Evolutionary conservation across 1,140 invertebrate species (phyloP).

Genomic region (Ephestia elutella): DNA sequence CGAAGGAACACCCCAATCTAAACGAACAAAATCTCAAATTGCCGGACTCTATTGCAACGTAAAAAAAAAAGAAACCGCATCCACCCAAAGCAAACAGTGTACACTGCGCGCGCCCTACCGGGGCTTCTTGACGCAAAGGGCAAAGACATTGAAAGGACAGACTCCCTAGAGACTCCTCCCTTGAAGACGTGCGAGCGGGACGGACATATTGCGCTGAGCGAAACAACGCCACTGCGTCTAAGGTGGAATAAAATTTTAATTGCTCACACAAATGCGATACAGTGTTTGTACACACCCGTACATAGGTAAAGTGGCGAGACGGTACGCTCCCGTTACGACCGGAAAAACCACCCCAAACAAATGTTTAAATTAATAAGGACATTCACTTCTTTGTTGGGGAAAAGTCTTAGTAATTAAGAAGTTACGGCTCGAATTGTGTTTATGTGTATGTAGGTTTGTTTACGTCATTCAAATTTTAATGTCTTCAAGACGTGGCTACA

Average conservation of each 20-base stretch:
- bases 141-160: conserved; percentile 75
- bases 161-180: conserved; percentile 75
- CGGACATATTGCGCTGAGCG: conserved; percentile 43
- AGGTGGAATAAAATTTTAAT: conserved; percentile 74
- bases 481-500: too few relatives aligned
- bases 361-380: conserved; percentile 61
- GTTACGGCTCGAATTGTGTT: conserved; percentile 9
- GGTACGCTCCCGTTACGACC: conserved; percentile 39
- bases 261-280: conserved; percentile 52
- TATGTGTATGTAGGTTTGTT: too few relatives aligned
- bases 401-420: conserved; percentile 23
- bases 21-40: neutral
- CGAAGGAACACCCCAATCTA: too few relatives aligned
- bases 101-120: conserved; percentile 56
- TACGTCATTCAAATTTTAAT: too few relatives aligned
- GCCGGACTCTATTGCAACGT: conserved; percentile 15
- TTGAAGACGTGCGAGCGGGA: conserved; percentile 61
- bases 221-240: conserved; percentile 50
- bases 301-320: conserved; percentile 47
- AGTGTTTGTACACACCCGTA: conserved; percentile 38
- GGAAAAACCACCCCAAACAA: conserved; percentile 63
- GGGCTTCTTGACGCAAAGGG: conserved; percentile 67
- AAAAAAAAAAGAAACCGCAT: conserved; percentile 35
- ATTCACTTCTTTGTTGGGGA: conserved; percentile 34
- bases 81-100: conserved; percentile 30